phyloP scores from a whole-genome alignment of 2,113 vertebrate genomes.

The Syrmaticus mikado region DNA sequence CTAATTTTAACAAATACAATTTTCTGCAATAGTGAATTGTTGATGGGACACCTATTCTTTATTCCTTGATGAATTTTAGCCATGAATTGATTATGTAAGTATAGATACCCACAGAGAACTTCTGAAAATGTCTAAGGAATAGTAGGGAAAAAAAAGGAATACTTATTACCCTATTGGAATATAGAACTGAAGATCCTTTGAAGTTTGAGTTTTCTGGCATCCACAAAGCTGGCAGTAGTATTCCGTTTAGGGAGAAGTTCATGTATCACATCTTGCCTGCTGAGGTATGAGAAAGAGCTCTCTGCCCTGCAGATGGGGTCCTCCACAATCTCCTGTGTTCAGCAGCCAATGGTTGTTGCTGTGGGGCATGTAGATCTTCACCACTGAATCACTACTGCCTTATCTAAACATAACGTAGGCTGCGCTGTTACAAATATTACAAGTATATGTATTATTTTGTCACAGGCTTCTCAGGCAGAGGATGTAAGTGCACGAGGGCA shows the following conservation, averaged over 20 bases:
- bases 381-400: neutral
- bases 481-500: neutral
- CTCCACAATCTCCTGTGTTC: neutral
- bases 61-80: conserved; percentile 63
- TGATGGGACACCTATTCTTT: conserved; percentile 9
- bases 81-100: conserved; percentile 48
- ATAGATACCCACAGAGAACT: conserved; percentile 33
- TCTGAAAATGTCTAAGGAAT: neutral
- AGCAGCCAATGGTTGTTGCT: neutral
- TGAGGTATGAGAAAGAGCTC: neutral
- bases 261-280: neutral
- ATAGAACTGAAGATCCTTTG: neutral
- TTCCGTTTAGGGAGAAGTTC: neutral
- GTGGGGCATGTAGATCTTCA: neutral
- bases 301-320: neutral
- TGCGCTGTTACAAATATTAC: neutral
- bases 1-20: conserved; percentile 37
- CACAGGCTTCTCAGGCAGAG: neutral
- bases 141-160: neutral
- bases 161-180: neutral
- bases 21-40: conserved; percentile 21
- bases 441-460: neutral
- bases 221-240: neutral
- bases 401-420: neutral
- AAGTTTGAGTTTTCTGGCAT: neutral